phyloP scores from a whole-genome alignment of 2,113 vertebrate species.

The Aythya baeri region DNA sequence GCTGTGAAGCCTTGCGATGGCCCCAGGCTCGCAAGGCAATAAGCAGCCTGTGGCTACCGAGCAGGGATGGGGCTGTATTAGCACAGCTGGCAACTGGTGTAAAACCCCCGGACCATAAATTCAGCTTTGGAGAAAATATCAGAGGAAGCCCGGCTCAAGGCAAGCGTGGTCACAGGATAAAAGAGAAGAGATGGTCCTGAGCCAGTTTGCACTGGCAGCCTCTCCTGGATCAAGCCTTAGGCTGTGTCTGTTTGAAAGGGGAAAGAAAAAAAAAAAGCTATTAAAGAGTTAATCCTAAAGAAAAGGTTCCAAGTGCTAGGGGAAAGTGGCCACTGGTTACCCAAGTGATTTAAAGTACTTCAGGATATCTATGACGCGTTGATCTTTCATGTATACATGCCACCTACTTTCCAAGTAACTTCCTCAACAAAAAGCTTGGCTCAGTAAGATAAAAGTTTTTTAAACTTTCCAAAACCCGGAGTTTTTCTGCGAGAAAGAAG shows the following conservation, averaged over 20 bases:
- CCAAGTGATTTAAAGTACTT: slow-evolving; percentile 21
- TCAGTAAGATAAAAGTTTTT: slow-evolving; percentile 16
- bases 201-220: neutral
- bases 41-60: neutral
- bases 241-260: neutral
- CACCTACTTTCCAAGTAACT: neutral
- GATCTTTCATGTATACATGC: neutral
- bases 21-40: neutral
- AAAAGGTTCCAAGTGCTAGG: neutral
- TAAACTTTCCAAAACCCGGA: slow-evolving; percentile 39
- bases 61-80: neutral
- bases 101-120: neutral
- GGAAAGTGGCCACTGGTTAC: slow-evolving; percentile 13
- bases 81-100: neutral
- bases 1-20: neutral
- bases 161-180: neutral
- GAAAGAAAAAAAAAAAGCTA: neutral
- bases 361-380: neutral
- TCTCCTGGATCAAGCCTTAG: neutral
- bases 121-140: neutral
- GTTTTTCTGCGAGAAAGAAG: slow-evolving; percentile 33
- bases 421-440: slow-evolving; percentile 25
- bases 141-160: neutral
- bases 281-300: slow-evolving; percentile 44
- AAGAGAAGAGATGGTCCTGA: neutral